Evolutionary conservation across 2,888 invertebrate genomes (phyloP).

Genomic region (Spicauda simplicius): DNA sequence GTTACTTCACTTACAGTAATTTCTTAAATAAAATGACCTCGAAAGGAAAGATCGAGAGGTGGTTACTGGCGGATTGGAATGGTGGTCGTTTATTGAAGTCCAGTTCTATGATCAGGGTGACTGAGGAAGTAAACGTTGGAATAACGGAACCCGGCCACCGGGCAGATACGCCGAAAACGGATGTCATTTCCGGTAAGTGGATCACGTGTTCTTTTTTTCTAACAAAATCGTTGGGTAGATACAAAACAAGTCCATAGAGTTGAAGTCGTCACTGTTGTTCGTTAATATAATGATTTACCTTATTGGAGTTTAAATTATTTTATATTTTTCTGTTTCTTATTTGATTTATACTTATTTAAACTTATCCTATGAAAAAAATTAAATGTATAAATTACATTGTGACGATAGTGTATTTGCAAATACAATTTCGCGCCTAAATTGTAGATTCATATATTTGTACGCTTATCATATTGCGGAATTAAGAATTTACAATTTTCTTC

Average conservation of each 20-base stretch:
- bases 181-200: slow-evolving; percentile 28
- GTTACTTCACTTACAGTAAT: slow-evolving; percentile 13
- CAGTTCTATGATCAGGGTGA: slow-evolving; percentile 36
- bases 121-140: slow-evolving; percentile 40
- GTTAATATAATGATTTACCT: neutral
- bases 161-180: slow-evolving; percentile 17
- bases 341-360: no score
- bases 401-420: no score
- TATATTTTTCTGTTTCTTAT: neutral
- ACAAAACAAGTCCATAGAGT: neutral
- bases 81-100: slow-evolving; percentile 36
- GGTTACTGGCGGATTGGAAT: slow-evolving; percentile 67
- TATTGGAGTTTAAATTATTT: neutral
- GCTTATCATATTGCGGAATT: no score
- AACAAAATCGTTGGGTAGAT: neutral
- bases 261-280: neutral
- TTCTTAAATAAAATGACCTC: slow-evolving; percentile 43
- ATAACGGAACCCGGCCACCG: slow-evolving; percentile 25
- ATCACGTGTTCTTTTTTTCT: neutral
- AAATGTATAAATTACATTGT: no score
- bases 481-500: no score
- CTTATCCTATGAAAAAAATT: no score
- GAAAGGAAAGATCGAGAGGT: slow-evolving; percentile 57
- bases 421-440: no score
- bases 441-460: no score